These are phyloP conservation scores for Seira ritae DNA, from an alignment of 2,888 invertebrate genomes.

Conservation along the genomic window DNA sequence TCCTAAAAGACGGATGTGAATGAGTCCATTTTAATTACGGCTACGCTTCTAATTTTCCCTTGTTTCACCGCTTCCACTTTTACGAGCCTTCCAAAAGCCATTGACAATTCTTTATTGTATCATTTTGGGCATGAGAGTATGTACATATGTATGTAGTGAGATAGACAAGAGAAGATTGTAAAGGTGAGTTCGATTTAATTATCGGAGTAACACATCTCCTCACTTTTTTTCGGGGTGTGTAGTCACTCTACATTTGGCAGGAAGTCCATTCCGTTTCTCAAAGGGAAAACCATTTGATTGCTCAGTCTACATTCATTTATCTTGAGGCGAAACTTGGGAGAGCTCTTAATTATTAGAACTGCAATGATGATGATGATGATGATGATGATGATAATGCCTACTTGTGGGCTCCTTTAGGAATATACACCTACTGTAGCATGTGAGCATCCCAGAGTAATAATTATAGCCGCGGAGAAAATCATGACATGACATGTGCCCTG, in stretches of 20 bases:
- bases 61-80: background rate
- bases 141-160: background rate
- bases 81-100: background rate
- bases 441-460: background rate
- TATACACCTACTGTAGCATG: background rate
- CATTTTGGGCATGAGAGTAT: background rate
- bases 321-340: constrained; percentile 26
- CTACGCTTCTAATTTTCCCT: background rate
- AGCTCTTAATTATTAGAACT: constrained; percentile 47
- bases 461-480: constrained; percentile 10
- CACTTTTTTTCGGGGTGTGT: constrained; percentile 18
- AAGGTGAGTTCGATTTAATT: constrained; percentile 4
- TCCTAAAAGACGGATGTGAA: background rate
- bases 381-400: too few species aligned
- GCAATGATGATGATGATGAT: too few species aligned
- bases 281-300: constrained; percentile 8
- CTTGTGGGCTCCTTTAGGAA: too few species aligned
- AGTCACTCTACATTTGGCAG: background rate
- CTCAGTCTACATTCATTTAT: background rate
- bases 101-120: constrained; percentile 6
- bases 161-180: background rate
- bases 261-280: constrained; percentile 46
- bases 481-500: constrained; percentile 35
- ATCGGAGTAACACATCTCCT: constrained; percentile 15
- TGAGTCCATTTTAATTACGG: constrained; percentile 7